A percentile compares a stretch with the other conserved stretches of the same genome.
These are phyloP conservation scores for Cheilosia vernalis DNA, from an alignment of 2,888 invertebrate genomes.

Conservation along the genomic window DNA sequence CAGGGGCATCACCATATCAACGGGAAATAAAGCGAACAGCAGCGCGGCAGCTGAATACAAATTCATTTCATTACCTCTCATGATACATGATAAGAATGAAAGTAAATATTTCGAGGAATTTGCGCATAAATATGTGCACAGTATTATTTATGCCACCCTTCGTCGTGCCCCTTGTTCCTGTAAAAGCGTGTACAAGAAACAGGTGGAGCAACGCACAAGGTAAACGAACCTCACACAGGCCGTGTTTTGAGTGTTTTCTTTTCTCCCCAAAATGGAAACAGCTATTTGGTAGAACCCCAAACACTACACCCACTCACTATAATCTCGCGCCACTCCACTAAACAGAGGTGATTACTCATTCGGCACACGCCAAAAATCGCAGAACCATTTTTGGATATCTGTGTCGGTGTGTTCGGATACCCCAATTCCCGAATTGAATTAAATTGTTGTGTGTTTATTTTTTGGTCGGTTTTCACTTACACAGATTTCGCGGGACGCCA, in stretches of 20 bases:
- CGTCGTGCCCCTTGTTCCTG: neutral
- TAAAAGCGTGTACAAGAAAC: conserved; percentile 75
- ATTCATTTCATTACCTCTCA: conserved; percentile 39
- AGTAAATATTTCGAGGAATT: conserved; percentile 65
- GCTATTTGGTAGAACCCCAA: conserved; percentile 23
- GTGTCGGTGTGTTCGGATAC: conserved; percentile 48
- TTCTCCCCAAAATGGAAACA: conserved; percentile 28
- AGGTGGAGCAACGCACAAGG: conserved; percentile 48
- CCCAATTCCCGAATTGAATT: conserved; percentile 49
- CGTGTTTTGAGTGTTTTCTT: conserved; percentile 35
- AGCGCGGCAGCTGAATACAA: conserved; percentile 54
- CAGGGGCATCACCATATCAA: conserved; percentile 51
- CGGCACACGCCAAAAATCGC: conserved; percentile 68
- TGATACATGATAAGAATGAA: conserved; percentile 66
- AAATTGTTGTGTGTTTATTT: conserved; percentile 10
- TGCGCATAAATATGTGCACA: conserved; percentile 53
- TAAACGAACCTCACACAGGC: conserved; percentile 55
- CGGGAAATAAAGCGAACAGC: conserved; percentile 53
- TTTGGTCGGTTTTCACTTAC: conserved; percentile 31
- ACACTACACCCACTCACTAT: conserved; percentile 11
- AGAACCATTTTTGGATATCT: conserved; percentile 47
- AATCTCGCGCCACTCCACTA: conserved; percentile 11
- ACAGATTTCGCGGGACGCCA: conserved; percentile 14
- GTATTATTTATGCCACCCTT: conserved; percentile 14
- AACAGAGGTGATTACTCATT: conserved; percentile 60